Base-by-base conservation (phyloP, 2,113 vertebrate species). In the Gopherus flavomarginatus region DNA sequence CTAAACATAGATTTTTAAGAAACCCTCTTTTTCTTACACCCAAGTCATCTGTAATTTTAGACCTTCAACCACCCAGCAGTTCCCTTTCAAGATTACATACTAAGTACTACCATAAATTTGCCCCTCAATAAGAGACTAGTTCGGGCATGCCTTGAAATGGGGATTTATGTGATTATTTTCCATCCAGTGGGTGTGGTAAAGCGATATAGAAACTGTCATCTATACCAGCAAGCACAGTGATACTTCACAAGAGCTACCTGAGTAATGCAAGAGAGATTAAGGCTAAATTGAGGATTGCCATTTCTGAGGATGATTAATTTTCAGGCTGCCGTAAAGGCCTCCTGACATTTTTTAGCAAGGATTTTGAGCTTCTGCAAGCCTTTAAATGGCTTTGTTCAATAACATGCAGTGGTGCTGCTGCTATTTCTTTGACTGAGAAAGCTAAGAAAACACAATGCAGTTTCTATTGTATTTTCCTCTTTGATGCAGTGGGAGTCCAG, bases 31-130 rank as follows among this genome's bases (percentile, higher is more conserved):
- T 96, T 94, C 96, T 93, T 95, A 91, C 93, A 97, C 1, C 16
- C 78, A 85, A 97, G 95, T 93, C 94, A 97, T 95, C 97, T 97
- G 95, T 97, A 97, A 95, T 97, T 97, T 97, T 88, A 98, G 96
- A 96, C 90, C 92, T 91, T 93, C 92, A 92, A 95, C 97, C 59
- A 93, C 82, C 88, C 96, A 84, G 62, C 87, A 91, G 90, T 96
- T 94, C 88, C 93, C 75, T 95, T 94, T 96, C 93, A 95, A 96
- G 95, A 95, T 97, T 96, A 94, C 72, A 38, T 54, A 88, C 92
- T 80, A 85, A 94, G 88, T 8, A 26, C 2, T 44, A 92, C 93
- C 85, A 90, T 96, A 95, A 95, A 96, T 96, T 96, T 97, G 81
- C 90, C 91, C 92, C 87, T 96, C 94, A 85, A 89, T 95, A 95